These are phyloP conservation scores for Archilochus colubris DNA, from an alignment of 2,113 vertebrate genomes.

Conservation along the genomic window DNA sequence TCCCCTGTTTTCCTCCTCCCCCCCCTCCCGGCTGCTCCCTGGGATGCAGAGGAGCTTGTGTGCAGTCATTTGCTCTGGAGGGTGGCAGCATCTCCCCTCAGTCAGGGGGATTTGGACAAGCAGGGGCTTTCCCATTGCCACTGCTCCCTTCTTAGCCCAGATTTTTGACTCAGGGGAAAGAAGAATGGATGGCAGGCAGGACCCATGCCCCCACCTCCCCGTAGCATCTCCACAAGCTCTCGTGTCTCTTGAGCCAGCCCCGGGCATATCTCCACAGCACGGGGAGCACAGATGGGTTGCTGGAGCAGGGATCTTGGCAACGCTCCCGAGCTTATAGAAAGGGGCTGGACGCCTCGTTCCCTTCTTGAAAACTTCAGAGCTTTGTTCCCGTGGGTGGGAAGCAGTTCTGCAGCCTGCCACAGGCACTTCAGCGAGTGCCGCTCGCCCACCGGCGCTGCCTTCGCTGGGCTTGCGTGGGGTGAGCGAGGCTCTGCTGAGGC, in stretches of 20 bases:
- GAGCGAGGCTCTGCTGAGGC: not conserved
- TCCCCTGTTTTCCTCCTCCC: not conserved
- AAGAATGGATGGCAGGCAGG: not conserved
- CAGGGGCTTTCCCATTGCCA: not conserved
- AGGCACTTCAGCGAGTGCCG: not conserved
- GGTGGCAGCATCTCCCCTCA: not conserved
- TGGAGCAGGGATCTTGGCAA: not conserved
- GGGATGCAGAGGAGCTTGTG: not conserved
- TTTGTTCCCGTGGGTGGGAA: constrained; percentile 42
- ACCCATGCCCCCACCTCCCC: not conserved
- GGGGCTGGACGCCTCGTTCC: constrained; percentile 23
- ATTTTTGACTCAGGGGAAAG: not conserved
- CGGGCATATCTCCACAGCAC: not conserved
- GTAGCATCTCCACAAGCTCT: not conserved
- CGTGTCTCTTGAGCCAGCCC: not conserved
- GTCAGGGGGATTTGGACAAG: not conserved
- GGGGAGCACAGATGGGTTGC: not conserved
- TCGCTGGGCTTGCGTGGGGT: not conserved
- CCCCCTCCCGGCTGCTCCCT: not conserved
- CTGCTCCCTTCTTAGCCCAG: not conserved
- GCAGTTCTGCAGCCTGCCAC: not conserved
- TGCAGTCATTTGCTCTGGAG: not conserved
- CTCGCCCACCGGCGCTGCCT: not conserved
- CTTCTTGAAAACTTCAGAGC: constrained; percentile 50
- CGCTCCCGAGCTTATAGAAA: not conserved